These are phyloP conservation scores for Antennarius striatus DNA, from an alignment of 2,113 vertebrate species.

Conservation along the genomic window DNA sequence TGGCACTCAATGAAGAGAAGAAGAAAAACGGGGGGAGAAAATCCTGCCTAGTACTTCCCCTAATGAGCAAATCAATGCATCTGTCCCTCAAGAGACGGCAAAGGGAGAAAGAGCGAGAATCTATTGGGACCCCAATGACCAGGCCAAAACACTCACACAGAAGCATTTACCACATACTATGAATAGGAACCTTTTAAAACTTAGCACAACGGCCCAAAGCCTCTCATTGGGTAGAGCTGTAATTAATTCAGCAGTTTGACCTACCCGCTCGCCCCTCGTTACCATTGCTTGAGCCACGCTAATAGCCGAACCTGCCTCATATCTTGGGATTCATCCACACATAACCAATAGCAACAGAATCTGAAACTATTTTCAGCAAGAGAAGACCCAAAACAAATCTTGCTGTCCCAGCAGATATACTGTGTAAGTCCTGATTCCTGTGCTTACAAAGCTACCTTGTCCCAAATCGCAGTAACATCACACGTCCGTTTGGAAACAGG, in stretches of 20 bases:
- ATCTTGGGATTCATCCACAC: constrained; percentile 43
- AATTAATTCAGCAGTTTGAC: constrained; percentile 81
- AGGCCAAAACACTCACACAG: constrained; percentile 79
- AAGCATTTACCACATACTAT: constrained; percentile 75
- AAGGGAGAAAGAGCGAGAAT: constrained; percentile 61
- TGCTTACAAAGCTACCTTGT: background rate
- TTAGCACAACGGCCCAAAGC: constrained; percentile 77
- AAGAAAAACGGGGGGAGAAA: constrained; percentile 62
- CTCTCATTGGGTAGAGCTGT: constrained; percentile 67
- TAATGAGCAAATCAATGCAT: constrained; percentile 85
- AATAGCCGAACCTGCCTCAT: constrained; percentile 61
- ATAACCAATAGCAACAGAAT: constrained; percentile 54
- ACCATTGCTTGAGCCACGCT: constrained; percentile 46
- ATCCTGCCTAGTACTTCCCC: constrained; percentile 70
- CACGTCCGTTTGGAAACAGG: constrained; percentile 37
- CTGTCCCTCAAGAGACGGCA: constrained; percentile 75
- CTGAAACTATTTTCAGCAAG: constrained; percentile 39
- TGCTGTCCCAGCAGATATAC: constrained; percentile 15
- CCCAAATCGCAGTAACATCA: background rate
- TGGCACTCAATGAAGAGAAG: constrained; percentile 75
- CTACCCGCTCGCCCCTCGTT: constrained; percentile 67
- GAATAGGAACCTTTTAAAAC: constrained; percentile 79
- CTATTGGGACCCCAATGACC: constrained; percentile 67
- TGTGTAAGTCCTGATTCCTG: constrained; percentile 19
- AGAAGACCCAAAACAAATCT: constrained; percentile 29